phyloP scores from a whole-genome alignment of 2,113 vertebrate genomes.

The Oryzias melastigma region DNA sequence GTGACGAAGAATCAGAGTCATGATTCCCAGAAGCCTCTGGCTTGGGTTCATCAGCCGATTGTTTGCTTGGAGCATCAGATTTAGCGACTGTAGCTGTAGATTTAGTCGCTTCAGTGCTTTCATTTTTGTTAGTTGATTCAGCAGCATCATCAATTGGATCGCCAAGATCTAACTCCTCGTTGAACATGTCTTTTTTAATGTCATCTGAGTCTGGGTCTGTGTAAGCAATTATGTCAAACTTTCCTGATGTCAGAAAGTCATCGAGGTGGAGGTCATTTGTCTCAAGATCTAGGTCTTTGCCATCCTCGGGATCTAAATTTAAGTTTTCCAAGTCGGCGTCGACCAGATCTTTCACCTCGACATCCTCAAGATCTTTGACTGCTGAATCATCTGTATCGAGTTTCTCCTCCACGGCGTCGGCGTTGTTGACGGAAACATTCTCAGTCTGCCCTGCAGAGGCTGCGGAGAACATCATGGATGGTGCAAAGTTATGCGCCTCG shows the following conservation, averaged over 20 bases:
- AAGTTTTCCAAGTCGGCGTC: constrained; percentile 93
- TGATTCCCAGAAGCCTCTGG: constrained; percentile 69
- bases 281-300: constrained; percentile 94
- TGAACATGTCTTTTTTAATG: constrained; percentile 95
- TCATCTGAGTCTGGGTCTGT: constrained; percentile 94
- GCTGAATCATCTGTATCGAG: constrained; percentile 89
- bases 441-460: constrained; percentile 69
- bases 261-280: constrained; percentile 93
- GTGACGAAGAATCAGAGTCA: constrained; percentile 43
- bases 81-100: constrained; percentile 72
- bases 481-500: constrained; percentile 76
- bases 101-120: constrained; percentile 58
- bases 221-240: constrained; percentile 97
- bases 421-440: constrained; percentile 54
- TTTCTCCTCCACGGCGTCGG: constrained; percentile 83
- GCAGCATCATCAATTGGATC: constrained; percentile 89
- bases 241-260: constrained; percentile 90
- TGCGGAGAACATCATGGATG: constrained; percentile 71
- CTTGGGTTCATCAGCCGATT: constrained; percentile 67
- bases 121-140: constrained; percentile 62
- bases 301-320: constrained; percentile 90
- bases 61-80: constrained; percentile 73
- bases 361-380: constrained; percentile 90
- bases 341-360: constrained; percentile 93
- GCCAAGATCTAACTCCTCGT: constrained; percentile 90